Evolutionary conservation across 2,888 invertebrate genomes (phyloP).

Genomic region (Steinernema scapterisci): DNA sequence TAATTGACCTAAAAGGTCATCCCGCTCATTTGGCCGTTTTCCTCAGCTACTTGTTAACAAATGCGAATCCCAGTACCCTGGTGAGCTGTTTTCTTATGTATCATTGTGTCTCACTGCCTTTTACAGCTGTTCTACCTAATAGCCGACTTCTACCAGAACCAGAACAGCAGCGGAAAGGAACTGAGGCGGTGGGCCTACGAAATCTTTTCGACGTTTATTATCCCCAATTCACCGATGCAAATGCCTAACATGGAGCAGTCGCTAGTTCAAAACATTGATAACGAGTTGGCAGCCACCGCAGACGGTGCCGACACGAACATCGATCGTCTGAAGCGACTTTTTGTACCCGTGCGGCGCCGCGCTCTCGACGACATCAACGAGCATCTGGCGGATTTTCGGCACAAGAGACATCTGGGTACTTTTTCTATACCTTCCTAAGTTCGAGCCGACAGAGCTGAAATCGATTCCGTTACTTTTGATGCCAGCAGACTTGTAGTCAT

Average conservation of each 20-base stretch:
- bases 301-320: conserved; percentile 54
- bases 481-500: too few relatives aligned
- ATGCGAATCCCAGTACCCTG: conserved; percentile 80
- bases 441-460: background rate
- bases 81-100: too few relatives aligned
- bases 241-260: conserved; percentile 61
- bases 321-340: conserved; percentile 72
- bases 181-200: conserved; percentile 98
- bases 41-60: conserved; percentile 85
- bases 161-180: conserved; percentile 79
- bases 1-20: conserved; percentile 81
- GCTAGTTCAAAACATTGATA: conserved; percentile 63
- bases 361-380: conserved; percentile 81
- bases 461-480: too few relatives aligned
- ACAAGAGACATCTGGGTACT: conserved; percentile 74
- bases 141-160: conserved; percentile 82
- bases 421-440: background rate
- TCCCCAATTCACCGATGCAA: conserved; percentile 65
- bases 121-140: conserved; percentile 81
- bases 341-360: conserved; percentile 83
- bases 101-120: conserved; percentile 34
- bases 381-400: conserved; percentile 83
- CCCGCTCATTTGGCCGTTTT: conserved; percentile 92
- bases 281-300: conserved; percentile 63
- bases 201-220: conserved; percentile 66